Conservation (phyloP, 2,797 vertebrate genomes). For the Anomalospiza imberbis region DNA sequence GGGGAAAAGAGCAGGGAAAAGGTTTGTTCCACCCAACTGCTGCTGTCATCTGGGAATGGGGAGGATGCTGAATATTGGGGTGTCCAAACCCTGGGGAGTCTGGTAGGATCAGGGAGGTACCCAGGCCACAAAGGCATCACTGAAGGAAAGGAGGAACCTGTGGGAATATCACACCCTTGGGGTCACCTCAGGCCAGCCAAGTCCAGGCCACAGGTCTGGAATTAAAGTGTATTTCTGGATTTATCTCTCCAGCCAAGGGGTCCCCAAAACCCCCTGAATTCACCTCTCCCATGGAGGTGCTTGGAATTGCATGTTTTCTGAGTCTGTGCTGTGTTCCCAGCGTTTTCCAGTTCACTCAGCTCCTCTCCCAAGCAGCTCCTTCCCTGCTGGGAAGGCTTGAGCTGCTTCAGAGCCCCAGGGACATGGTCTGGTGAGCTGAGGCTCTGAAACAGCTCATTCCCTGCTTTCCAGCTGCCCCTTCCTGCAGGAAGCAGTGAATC, state of each 20-base stretch:
- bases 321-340: neutral
- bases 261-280: neutral
- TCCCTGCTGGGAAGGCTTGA: neutral
- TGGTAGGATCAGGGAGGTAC: neutral
- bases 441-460: neutral
- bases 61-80: neutral
- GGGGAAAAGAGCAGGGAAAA: neutral
- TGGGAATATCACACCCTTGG: neutral
- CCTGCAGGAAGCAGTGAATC: neutral
- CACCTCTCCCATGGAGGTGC: neutral
- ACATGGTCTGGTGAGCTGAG: accelerated
- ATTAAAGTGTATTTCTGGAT: neutral
- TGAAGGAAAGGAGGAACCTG: neutral
- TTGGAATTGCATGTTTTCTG: neutral
- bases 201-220: neutral
- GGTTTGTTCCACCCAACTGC: neutral
- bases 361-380: neutral
- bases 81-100: neutral
- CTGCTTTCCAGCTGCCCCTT: neutral
- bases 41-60: neutral
- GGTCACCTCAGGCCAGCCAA: neutral
- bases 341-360: neutral
- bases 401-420: neutral
- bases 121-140: neutral
- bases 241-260: neutral